These are phyloP conservation scores for Pica pica DNA, from an alignment of 2,113 vertebrate genomes.

Conservation along the genomic window DNA sequence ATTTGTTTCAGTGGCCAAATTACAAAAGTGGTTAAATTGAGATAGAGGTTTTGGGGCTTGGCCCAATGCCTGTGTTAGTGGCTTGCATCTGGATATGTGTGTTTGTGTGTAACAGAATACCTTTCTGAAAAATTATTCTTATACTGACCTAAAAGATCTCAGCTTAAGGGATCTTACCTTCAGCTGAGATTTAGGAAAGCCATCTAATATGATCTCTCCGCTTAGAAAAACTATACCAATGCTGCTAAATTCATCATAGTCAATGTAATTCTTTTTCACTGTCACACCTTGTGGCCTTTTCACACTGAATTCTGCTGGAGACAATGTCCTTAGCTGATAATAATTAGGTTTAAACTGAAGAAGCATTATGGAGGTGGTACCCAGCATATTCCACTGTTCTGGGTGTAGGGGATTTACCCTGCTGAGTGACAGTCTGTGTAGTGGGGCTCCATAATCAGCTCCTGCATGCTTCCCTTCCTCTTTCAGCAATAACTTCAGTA, in stretches of 20 bases:
- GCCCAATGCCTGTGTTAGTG: neutral
- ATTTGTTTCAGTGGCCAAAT: neutral
- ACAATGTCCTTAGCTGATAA: neutral
- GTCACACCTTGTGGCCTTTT: neutral
- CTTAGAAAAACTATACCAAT: neutral
- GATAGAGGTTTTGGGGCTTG: neutral
- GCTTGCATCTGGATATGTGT: neutral
- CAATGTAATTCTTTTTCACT: neutral
- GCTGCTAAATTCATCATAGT: neutral
- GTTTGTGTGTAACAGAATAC: neutral
- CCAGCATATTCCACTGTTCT: neutral
- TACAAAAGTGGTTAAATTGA: neutral
- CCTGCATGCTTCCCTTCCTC: constrained; percentile 15
- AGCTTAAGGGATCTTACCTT: neutral
- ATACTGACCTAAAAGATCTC: neutral
- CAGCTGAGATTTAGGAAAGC: neutral
- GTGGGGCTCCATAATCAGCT: neutral
- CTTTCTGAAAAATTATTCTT: neutral
- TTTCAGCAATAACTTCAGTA: constrained; percentile 31
- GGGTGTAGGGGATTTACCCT: neutral
- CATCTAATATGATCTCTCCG: neutral
- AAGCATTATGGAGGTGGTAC: neutral
- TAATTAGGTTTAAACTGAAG: neutral
- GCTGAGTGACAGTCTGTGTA: neutral
- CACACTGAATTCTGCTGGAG: neutral